Percentiles rank a stretch among this genome's conserved stretches.
Conservation (phyloP, 2,797 vertebrate genomes). For the Microctenopoma steveboyesi region DNA sequence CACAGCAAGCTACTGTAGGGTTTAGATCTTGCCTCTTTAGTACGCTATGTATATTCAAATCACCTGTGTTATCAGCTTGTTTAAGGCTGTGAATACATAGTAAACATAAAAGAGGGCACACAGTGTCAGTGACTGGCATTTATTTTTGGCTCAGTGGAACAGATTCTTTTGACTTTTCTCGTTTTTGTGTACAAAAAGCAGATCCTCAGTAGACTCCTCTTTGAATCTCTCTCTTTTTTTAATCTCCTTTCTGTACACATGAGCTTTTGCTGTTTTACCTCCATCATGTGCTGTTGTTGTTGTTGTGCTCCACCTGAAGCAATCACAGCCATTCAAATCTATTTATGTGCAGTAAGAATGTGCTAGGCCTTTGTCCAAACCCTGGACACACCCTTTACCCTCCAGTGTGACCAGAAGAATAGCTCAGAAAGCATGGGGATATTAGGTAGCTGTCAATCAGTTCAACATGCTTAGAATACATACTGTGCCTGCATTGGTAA, state of each 20-base stretch:
- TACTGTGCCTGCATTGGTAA: background rate
- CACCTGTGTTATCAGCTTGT: slow-evolving; percentile 20
- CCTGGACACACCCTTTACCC: slow-evolving; percentile 11
- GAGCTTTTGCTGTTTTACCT: slow-evolving; percentile 22
- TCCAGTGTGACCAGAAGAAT: slow-evolving; percentile 18
- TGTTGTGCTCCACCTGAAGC: slow-evolving; percentile 34
- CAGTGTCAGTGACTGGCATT: slow-evolving; percentile 4
- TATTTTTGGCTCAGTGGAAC: slow-evolving; percentile 17
- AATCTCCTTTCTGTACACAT: background rate
- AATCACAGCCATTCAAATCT: slow-evolving; percentile 44
- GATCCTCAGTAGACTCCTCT: background rate
- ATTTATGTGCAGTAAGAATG: slow-evolving; percentile 17
- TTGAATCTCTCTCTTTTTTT: too few species aligned
- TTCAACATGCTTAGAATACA: background rate
- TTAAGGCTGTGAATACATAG: slow-evolving; percentile 18
- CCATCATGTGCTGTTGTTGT: slow-evolving; percentile 21
- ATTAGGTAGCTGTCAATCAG: slow-evolving; percentile 1
- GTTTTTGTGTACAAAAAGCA: background rate
- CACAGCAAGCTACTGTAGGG: slow-evolving; percentile 31
- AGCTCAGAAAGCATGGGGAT: slow-evolving; percentile 10
- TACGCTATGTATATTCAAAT: slow-evolving; percentile 23
- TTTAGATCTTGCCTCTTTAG: slow-evolving; percentile 21
- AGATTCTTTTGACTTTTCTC: background rate
- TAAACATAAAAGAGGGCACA: slow-evolving; percentile 6
- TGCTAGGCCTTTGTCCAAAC: slow-evolving; percentile 42